Evolutionary conservation across 2,113 vertebrate species (phyloP), one percentile per base, ranked within the genome.

Genomic region (Archilochus colubris): DNA sequence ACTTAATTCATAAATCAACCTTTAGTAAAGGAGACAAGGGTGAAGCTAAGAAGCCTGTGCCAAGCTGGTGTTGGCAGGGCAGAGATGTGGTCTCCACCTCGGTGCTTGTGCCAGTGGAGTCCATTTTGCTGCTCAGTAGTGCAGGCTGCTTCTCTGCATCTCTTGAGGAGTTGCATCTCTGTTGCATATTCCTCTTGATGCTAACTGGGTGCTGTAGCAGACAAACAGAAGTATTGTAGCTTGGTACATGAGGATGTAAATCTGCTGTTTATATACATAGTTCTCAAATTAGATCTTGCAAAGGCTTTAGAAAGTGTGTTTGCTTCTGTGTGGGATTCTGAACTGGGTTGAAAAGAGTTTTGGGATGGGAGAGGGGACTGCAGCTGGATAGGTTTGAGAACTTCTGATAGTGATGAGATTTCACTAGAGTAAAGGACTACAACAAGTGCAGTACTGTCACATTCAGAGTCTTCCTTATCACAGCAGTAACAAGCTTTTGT

Each of bases 1-100:
- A 3, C 20, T 62, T 59, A 6, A 0, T 83, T 88, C 2, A 0
- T 20, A 58, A 83, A 6, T 69, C 30, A 69, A 21, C 1, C 1
- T 70, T 69, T 28, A 53, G 30, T 11, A 31, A 31, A 72, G 10
- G 15, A 72, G 67, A 30, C 1, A 1, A 8, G 20, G 13, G 14
- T 67, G 59, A 20, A 48, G 11, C 6, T 15, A 68, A 84, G 53
- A 15, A 59, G 33, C 6, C 0, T 13, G 24, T 63, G 44, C 62
- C 1, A 5, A 40, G 30, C 18, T 0, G 4, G 24, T 43, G 58
- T 24, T 73, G 20, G 30, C 7, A 38, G 46, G 51, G 40, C 55
- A 76, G 58, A 31, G 77, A 54, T 64, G 23, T 14, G 31, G 14
- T 84, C 28, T 91, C 51, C 22, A 16, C 25, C 20, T 21, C 27